phyloP scores from a whole-genome alignment of 2,797 vertebrate species.

The Streptopelia turtur region DNA sequence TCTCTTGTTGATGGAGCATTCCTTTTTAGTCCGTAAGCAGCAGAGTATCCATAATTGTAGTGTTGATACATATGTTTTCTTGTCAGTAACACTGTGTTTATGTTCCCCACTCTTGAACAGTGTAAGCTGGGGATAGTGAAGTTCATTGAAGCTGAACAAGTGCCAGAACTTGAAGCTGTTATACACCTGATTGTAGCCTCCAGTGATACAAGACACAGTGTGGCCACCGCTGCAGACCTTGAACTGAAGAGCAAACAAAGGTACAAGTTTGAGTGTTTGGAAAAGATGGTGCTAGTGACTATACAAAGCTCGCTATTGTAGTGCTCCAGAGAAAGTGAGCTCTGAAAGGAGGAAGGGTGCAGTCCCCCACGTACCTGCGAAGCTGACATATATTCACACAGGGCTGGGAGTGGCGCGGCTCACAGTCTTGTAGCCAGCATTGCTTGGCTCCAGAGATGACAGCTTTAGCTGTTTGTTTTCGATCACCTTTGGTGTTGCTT shows the following conservation, averaged over 20 bases:
- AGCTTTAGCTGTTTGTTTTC: neutral
- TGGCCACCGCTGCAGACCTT: conserved; percentile 96
- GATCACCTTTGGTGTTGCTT: neutral
- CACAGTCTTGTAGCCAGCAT: neutral
- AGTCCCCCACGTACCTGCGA: rapidly evolving
- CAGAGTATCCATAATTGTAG: neutral
- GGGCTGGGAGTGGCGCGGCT: neutral
- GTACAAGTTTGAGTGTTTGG: conserved; percentile 66
- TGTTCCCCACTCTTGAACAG: conserved; percentile 73
- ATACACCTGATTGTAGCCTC: conserved; percentile 96
- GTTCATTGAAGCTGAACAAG: conserved; percentile 96
- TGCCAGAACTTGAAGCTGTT: conserved; percentile 94
- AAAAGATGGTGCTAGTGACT: neutral
- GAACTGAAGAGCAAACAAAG: conserved; percentile 98
- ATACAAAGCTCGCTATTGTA: neutral
- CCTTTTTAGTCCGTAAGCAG: neutral
- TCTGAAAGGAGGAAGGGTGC: neutral
- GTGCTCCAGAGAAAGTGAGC: neutral
- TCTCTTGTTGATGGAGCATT: neutral
- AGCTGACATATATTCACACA: neutral
- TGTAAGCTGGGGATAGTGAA: conserved; percentile 98
- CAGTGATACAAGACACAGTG: conserved; percentile 95
- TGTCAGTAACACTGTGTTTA: neutral
- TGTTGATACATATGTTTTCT: rapidly evolving
- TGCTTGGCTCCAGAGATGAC: neutral